Percentiles rank a stretch among this genome's conserved stretches.
phyloP scores from a whole-genome alignment of 2,888 invertebrate genomes.

The Strigamia maritima region DNA sequence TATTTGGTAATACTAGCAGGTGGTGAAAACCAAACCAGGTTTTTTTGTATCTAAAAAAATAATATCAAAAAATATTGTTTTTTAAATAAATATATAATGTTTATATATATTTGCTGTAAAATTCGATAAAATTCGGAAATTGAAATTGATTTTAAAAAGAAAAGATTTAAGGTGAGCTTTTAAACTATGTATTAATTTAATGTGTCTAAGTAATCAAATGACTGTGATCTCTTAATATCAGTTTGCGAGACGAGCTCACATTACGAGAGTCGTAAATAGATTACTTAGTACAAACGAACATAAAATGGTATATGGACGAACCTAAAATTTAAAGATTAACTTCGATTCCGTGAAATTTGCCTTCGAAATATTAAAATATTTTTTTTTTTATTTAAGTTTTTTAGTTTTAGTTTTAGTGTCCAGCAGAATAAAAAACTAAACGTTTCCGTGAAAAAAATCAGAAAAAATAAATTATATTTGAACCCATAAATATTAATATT shows the following conservation, averaged over 20 bases:
- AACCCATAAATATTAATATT: conserved; percentile 10
- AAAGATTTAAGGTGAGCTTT: background rate
- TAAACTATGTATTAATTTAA: background rate
- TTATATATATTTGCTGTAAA: too few relatives aligned
- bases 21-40: background rate
- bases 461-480: background rate
- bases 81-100: too few relatives aligned
- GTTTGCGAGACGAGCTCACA: background rate
- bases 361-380: too few relatives aligned
- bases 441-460: too few relatives aligned
- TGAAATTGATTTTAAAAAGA: background rate
- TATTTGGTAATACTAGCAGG: background rate
- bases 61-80: too few relatives aligned
- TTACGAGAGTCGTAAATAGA: background rate
- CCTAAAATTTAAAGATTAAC: too few relatives aligned
- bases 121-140: too few relatives aligned
- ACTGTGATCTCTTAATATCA: background rate
- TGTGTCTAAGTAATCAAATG: background rate
- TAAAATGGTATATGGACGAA: background rate
- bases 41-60: background rate
- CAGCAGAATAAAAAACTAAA: too few relatives aligned
- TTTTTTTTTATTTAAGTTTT: too few relatives aligned
- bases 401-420: too few relatives aligned
- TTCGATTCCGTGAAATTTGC: too few relatives aligned
- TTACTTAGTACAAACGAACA: background rate